Evolutionary conservation across 2,113 vertebrate genomes (phyloP), one percentile per base, ranked within the genome.

Genomic region (Nannospalax galili): DNA sequence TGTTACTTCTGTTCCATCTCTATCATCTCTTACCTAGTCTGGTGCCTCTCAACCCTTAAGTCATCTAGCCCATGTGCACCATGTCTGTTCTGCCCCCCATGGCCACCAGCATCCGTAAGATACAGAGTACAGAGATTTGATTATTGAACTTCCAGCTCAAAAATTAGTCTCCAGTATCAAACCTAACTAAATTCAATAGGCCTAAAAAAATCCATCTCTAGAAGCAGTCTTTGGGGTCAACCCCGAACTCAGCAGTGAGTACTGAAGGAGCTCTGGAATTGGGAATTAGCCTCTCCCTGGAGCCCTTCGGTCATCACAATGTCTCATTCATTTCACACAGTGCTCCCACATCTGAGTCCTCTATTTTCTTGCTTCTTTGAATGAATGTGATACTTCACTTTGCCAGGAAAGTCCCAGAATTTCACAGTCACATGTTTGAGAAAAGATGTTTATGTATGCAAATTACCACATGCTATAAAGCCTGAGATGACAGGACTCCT

Each of bases 231-330:
- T 30, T 32, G n/a, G 40, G 73, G 32, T 56, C 80, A 90, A 75
- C 64, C 40, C 24, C 12, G 26, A 65, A 80, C 28, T 64, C 14
- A 40, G 7, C 4, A 45, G 14, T 17, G 16, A 88, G n/a, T 37
- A 7, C 58, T 37, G 35, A 10, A 32, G 10, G 28, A 9, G 4
- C 30, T 56, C 40, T 11, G 7, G 16, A 8, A 69, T 42, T 2
- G 1, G 7, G 24, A 42, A 56, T 60, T 37, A 19, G 11, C 48
- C 15, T 52, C 24, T 7, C 1, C 0, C 10, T 8, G 42, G 22
- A 69, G 22, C 35, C 48, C 30, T 40, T 64, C 24, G 5, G 35
- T 12, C 20, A 30, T 1, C n/a, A 37, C 9, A 5, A 28, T 2
- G 19, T 37, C 62, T 72, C n/a, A 0, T 20, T 62, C 17, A 1